Evolutionary conservation across 2,797 vertebrate genomes (phyloP), one percentile per base, ranked within the genome.

Genomic region (Dicrostonyx torquatus): DNA sequence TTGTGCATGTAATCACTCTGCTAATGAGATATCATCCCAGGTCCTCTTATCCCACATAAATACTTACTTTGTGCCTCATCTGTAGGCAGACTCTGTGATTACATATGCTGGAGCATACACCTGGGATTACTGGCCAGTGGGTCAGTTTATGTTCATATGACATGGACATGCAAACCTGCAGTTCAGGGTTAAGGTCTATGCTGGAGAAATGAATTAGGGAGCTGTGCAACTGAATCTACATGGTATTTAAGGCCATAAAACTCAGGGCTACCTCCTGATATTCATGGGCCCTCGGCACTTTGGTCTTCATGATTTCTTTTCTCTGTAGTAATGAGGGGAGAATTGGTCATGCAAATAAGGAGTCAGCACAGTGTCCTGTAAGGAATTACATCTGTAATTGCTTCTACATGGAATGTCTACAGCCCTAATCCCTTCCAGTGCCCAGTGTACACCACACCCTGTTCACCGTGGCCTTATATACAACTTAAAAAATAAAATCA

Each of bases 61-160:
- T 83, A 91, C 64, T 87, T 87, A 89, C 4, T 72, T 92, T 62
- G 80, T 83, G 68, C 15, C 53, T 90, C 43, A 34, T 60, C 55
- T 82, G 82, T 75, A 50, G 50, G 43, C 31, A 55, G 31, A 64
- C 2, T 24, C 37, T 26, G 1, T 14, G 37, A 66, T 40, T 90
- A 6, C 18, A 53, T 50, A 70, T 76, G 15, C 26, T 77, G n/a
- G 26, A 2, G 53, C 43, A 18, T 3, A 78, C 86, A 93, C 62
- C 40, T 80, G 22, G 14, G 64, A 64, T 92, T 43, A 43, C n/a
- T 17, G 22, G 93, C 43, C 29, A 43, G 43, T 14, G n/a, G n/a
- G 24, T 96, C 7, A 45, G 10, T 85, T 77, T 75, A 20, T 26
- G 1, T 62, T 14, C 10, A 31, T 77, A 68, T 15, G 48, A 45